phyloP scores from a whole-genome alignment of 2,113 vertebrate genomes.

The Dasyprocta punctata region DNA sequence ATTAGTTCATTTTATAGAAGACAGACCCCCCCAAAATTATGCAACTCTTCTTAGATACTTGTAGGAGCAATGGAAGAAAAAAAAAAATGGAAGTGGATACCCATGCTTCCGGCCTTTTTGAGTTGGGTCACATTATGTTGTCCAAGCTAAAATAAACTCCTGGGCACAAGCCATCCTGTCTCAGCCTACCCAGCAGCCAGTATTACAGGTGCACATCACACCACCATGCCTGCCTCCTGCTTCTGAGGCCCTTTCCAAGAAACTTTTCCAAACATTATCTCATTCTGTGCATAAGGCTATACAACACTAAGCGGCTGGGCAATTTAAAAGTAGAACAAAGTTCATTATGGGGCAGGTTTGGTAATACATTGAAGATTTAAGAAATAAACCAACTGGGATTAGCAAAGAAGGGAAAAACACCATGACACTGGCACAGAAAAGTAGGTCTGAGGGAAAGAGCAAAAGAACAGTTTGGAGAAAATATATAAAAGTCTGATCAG shows the following conservation, averaged over 20 bases:
- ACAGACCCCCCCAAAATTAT: neutral
- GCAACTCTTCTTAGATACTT: neutral
- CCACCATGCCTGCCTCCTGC: neutral
- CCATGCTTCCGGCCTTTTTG: neutral
- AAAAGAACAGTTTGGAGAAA: neutral
- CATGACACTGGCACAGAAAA: neutral
- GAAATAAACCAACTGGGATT: neutral
- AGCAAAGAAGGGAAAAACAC: constrained; percentile 8
- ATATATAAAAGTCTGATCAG: neutral
- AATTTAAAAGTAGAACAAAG: constrained; percentile 56
- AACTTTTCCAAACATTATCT: constrained; percentile 25
- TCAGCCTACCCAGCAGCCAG: neutral
- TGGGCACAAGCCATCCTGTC: neutral
- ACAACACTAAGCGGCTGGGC: neutral
- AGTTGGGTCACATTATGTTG: neutral
- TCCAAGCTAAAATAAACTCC: neutral
- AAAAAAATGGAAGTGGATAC: neutral
- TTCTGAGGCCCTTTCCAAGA: constrained; percentile 40
- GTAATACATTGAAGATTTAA: constrained; percentile 23
- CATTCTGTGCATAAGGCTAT: constrained; percentile 28
- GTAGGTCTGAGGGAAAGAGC: neutral
- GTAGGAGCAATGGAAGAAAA: neutral
- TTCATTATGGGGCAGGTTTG: neutral
- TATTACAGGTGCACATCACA: neutral
- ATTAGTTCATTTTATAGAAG: constrained; percentile 6